Evolutionary conservation across 2,113 vertebrate genomes (phyloP).

Genomic region (Festucalex cinctus): DNA sequence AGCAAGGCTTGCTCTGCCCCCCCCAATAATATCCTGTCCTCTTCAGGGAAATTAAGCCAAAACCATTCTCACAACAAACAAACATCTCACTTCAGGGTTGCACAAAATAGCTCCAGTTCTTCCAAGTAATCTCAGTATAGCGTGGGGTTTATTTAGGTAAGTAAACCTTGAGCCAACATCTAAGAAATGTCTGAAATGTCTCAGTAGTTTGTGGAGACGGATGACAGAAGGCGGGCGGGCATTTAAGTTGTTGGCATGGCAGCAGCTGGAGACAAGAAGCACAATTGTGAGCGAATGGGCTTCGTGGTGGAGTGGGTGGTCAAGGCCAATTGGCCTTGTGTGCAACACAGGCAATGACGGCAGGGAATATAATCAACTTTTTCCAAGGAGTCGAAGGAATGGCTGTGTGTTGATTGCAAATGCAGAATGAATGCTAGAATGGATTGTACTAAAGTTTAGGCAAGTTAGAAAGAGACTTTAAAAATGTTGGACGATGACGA

Average conservation of each 20-base stretch:
- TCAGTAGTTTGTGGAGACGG: constrained; percentile 11
- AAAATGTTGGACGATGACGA: background rate
- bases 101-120: constrained; percentile 4
- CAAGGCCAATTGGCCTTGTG: constrained; percentile 24
- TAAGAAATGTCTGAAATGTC: constrained; percentile 4
- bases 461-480: background rate
- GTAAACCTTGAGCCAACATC: constrained; percentile 10
- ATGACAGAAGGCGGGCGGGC: constrained; percentile 9
- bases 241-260: constrained; percentile 35
- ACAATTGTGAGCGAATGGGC: constrained; percentile 18
- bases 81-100: constrained; percentile 11
- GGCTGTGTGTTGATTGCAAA: background rate
- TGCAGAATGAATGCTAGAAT: background rate
- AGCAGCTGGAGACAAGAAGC: constrained; percentile 37
- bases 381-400: constrained; percentile 15
- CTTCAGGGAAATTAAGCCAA: constrained; percentile 51
- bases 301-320: constrained; percentile 29
- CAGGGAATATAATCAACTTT: constrained; percentile 36
- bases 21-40: constrained; percentile 31
- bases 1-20: background rate
- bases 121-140: constrained; percentile 14
- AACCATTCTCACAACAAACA: constrained; percentile 27
- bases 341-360: constrained; percentile 15
- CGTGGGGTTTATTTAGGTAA: constrained; percentile 17
- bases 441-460: background rate